Percentiles rank a stretch among this genome's conserved stretches.
These are phyloP conservation scores for Lonchura striata DNA, from an alignment of 2,113 vertebrate species.

Conservation along the genomic window DNA sequence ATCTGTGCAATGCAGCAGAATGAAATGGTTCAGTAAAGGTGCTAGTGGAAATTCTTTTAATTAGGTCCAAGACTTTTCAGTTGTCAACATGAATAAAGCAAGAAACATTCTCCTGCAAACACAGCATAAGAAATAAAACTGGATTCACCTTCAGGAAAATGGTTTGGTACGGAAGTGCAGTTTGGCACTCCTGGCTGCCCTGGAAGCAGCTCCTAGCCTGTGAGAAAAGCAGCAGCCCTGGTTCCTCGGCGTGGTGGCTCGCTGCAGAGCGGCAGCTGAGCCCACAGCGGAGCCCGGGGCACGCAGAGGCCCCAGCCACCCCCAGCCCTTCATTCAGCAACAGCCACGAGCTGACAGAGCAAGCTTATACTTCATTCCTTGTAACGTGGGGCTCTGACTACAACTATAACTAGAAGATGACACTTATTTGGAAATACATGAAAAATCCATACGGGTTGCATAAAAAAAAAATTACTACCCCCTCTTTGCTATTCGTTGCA, in stretches of 20 bases:
- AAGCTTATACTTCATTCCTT: not conserved
- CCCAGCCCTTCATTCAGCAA: not conserved
- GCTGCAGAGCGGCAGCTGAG: not conserved
- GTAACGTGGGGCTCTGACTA: slow-evolving; percentile 12
- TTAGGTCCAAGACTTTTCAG: slow-evolving; percentile 86
- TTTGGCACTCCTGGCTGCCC: slow-evolving; percentile 11
- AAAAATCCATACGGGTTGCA: slow-evolving; percentile 56
- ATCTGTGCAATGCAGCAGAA: slow-evolving; percentile 84
- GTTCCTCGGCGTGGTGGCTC: not conserved
- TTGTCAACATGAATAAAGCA: slow-evolving; percentile 87
- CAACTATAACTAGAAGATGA: slow-evolving; percentile 36
- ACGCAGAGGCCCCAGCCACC: not conserved
- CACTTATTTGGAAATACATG: slow-evolving; percentile 60
- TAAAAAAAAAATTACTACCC: slow-evolving; percentile 37
- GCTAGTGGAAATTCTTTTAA: slow-evolving; percentile 85
- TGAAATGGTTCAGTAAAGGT: slow-evolving; percentile 88
- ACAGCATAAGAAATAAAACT: slow-evolving; percentile 63
- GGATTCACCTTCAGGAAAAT: slow-evolving; percentile 70
- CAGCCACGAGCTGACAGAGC: not conserved
- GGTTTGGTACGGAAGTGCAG: slow-evolving; percentile 38
- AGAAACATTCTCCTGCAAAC: slow-evolving; percentile 74
- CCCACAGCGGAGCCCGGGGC: not conserved
- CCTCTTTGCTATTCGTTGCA: slow-evolving; percentile 50
- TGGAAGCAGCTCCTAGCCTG: not conserved
- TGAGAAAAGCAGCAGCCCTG: not conserved